Evolutionary conservation across 2,113 vertebrate genomes (phyloP).

Genomic region (Salvelinus sp.): DNA sequence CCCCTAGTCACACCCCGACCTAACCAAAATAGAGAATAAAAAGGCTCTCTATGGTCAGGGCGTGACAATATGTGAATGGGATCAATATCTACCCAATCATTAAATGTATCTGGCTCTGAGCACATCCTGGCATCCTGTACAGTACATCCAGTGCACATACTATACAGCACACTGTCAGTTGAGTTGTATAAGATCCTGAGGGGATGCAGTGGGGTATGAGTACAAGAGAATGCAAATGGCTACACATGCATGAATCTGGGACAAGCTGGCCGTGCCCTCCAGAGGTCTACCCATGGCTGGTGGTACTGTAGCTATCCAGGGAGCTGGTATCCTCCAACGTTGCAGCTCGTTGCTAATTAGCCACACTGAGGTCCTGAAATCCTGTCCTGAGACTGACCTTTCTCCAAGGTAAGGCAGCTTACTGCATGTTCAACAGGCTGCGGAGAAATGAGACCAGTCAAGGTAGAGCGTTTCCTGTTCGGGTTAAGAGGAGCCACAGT

Average conservation of each 20-base stretch:
- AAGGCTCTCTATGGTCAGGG: no score
- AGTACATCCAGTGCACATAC: slow-evolving; percentile 5
- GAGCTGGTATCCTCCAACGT: slow-evolving; percentile 54
- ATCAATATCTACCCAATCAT: not conserved
- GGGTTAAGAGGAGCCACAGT: not conserved
- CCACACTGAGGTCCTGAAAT: slow-evolving; percentile 57
- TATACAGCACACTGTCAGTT: not conserved
- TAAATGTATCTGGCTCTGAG: not conserved
- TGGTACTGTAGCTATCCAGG: slow-evolving; percentile 39
- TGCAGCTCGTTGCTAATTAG: slow-evolving; percentile 64
- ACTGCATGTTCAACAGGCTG: slow-evolving; percentile 62
- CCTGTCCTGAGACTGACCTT: slow-evolving; percentile 71
- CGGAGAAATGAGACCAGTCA: slow-evolving; percentile 57
- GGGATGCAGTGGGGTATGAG: slow-evolving; percentile 38
- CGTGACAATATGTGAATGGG: not conserved
- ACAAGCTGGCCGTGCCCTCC: slow-evolving; percentile 55
- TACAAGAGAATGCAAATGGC: slow-evolving; percentile 54
- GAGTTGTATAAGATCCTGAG: slow-evolving; percentile 13
- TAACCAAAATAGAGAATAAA: no score
- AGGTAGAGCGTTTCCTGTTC: slow-evolving; percentile 35
- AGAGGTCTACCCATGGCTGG: slow-evolving; percentile 43
- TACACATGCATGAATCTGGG: slow-evolving; percentile 43
- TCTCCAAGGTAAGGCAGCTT: slow-evolving; percentile 63
- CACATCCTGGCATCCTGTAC: not conserved
- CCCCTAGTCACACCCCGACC: no score